phyloP scores from a whole-genome alignment of 2,797 vertebrate genomes.

The Tauraco hartlaubi region DNA sequence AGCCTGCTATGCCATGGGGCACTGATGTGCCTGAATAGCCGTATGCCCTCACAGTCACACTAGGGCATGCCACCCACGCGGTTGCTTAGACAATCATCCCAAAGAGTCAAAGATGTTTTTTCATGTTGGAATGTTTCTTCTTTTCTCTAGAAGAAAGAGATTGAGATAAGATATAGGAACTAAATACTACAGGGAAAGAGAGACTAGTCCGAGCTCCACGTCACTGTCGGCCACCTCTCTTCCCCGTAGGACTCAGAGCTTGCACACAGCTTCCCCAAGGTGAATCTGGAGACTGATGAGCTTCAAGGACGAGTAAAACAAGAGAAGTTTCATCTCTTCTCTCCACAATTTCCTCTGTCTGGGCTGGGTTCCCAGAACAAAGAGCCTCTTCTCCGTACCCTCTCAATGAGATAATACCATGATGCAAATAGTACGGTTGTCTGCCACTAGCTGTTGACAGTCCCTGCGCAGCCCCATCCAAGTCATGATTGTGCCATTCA shows the following conservation, averaged over 20 bases:
- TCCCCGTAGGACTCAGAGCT: background rate
- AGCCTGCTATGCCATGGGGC: no score
- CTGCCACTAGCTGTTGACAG: background rate
- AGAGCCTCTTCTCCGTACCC: background rate
- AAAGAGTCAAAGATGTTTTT: background rate
- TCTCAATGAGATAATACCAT: background rate
- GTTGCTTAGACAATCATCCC: background rate
- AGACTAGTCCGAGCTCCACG: background rate
- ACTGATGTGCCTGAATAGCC: accelerated
- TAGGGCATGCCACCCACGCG: accelerated
- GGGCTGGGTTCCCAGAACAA: conserved; percentile 25
- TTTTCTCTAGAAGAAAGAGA: background rate
- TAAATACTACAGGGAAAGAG: background rate
- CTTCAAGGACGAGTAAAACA: background rate
- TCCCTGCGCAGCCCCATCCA: background rate
- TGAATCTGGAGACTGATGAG: background rate
- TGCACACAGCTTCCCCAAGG: background rate
- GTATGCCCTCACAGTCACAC: accelerated
- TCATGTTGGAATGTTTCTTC: accelerated
- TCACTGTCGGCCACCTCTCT: background rate
- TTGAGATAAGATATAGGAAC: background rate
- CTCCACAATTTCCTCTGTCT: conserved; percentile 20
- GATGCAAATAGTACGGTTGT: background rate
- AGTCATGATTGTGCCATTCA: background rate
- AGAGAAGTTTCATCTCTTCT: conserved; percentile 16